These are phyloP conservation scores for Meloidogyne floridensis DNA, from an alignment of 1,140 invertebrate species.

Conservation along the genomic window DNA sequence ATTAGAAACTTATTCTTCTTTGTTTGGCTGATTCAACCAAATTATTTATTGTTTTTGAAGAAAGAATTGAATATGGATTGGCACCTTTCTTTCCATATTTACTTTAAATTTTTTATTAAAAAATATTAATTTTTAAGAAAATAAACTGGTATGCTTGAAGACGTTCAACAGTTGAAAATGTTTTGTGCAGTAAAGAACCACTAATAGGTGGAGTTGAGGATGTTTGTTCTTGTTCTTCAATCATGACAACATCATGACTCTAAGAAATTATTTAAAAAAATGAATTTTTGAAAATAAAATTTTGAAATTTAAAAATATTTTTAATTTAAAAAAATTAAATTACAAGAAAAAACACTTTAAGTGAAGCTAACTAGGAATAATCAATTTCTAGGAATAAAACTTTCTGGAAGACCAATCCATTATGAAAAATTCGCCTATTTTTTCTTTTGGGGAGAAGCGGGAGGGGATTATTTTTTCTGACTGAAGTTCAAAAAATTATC, in stretches of 20 bases:
- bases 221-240: conserved; percentile 17
- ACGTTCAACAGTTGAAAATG: conserved; percentile 19
- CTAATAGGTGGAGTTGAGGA: not conserved
- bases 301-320: no score
- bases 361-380: no score
- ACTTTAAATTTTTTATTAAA: not conserved
- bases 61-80: conserved; percentile 19
- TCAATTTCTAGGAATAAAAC: no score
- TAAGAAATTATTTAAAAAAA: not conserved
- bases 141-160: not conserved
- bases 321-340: no score
- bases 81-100: conserved; percentile 29
- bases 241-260: conserved; percentile 4
- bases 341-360: no score
- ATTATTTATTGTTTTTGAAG: conserved; percentile 14
- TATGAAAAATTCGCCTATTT: no score
- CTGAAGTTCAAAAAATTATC: not conserved
- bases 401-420: no score
- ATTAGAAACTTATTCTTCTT: not conserved
- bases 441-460: no score
- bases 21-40: conserved; percentile 25
- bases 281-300: not conserved
- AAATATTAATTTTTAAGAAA: not conserved
- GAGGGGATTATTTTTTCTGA: no score
- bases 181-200: conserved; percentile 16